Conservation (phyloP, 2,797 vertebrate species). For the Atherinosoma microstoma region DNA sequence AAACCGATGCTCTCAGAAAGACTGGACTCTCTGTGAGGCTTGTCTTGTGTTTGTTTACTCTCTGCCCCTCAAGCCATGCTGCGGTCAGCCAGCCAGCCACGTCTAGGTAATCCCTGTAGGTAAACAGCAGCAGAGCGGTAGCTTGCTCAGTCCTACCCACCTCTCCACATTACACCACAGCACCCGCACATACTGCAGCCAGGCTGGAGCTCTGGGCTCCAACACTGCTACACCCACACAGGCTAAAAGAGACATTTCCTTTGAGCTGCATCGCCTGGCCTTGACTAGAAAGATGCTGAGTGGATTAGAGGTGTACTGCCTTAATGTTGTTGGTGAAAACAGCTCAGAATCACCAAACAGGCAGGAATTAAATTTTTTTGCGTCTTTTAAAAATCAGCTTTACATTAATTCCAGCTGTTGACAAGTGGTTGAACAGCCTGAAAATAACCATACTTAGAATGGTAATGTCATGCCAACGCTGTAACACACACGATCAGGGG, state of each 20-base stretch:
- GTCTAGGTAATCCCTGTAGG: slow-evolving; percentile 66
- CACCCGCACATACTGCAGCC: slow-evolving; percentile 54
- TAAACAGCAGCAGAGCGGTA: slow-evolving; percentile 63
- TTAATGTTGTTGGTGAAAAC: not conserved
- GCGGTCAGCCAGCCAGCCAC: slow-evolving; percentile 46
- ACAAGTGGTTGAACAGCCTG: not conserved
- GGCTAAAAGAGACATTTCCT: slow-evolving; percentile 41
- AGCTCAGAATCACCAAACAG: not conserved
- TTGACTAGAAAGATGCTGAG: slow-evolving; percentile 12
- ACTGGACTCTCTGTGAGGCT: slow-evolving; percentile 28
- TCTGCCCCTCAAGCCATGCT: slow-evolving; percentile 35
- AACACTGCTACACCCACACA: slow-evolving; percentile 63
- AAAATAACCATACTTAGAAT: slow-evolving; percentile 5
- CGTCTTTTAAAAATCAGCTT: slow-evolving; percentile 6
- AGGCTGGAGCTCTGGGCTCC: slow-evolving; percentile 51
- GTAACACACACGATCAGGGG: not conserved
- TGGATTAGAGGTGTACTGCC: slow-evolving; percentile 9
- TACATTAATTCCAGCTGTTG: not conserved
- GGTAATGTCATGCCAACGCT: slow-evolving; percentile 1
- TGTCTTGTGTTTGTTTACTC: slow-evolving; percentile 51
- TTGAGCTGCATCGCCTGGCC: slow-evolving; percentile 28
- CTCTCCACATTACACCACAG: slow-evolving; percentile 56
- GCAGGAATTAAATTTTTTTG: not conserved
- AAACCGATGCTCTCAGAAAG: slow-evolving; percentile 17
- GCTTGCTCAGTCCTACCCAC: slow-evolving; percentile 47